phyloP scores from a whole-genome alignment of 2,113 vertebrate genomes.

The Bolborhynchus lineola region DNA sequence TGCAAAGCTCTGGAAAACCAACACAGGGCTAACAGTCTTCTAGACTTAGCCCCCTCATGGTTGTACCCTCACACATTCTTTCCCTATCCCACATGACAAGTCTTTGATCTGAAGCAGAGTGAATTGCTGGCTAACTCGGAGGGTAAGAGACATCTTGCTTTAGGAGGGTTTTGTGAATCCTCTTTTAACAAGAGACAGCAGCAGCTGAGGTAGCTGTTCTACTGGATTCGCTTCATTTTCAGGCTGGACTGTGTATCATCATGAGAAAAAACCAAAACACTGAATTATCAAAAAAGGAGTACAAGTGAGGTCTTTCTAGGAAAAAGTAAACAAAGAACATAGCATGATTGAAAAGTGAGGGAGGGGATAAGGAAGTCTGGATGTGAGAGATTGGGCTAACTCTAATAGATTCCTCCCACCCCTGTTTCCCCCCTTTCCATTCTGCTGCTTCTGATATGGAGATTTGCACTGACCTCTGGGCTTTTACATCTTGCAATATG shows the following conservation, averaged over 20 bases:
- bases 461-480: constrained; percentile 71
- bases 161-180: neutral
- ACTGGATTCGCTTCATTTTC: neutral
- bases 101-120: neutral
- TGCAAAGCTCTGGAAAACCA: neutral
- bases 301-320: neutral
- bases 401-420: constrained; percentile 49
- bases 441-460: constrained; percentile 66
- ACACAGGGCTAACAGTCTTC: neutral
- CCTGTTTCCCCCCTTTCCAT: neutral
- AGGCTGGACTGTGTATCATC: neutral
- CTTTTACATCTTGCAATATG: constrained; percentile 68
- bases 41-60: neutral
- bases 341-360: constrained; percentile 17
- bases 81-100: neutral
- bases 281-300: neutral
- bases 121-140: neutral
- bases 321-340: neutral
- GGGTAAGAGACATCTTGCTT: neutral
- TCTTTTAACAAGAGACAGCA: neutral
- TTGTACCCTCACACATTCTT: neutral
- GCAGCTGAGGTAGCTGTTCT: neutral
- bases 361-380: constrained; percentile 6
- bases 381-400: constrained; percentile 16
- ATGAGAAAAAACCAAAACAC: neutral